Percentiles rank a stretch among this genome's conserved stretches.
Evolutionary conservation across 2,888 invertebrate species (phyloP).

Genomic region (Cerceris ruficornis): DNA sequence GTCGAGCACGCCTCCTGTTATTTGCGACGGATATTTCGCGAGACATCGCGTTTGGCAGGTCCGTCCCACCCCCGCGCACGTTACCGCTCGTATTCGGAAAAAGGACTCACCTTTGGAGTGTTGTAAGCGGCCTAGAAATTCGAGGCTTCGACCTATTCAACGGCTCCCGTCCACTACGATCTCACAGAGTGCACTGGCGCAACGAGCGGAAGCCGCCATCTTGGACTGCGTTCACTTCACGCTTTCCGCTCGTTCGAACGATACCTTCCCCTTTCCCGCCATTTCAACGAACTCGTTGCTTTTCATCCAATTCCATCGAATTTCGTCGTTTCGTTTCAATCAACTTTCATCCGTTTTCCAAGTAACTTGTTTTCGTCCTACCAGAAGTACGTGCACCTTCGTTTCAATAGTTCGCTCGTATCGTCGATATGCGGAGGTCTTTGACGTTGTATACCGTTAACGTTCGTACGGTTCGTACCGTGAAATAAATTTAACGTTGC

Average conservation of each 20-base stretch:
- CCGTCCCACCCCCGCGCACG: not conserved
- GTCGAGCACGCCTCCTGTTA: slow-evolving; percentile 45
- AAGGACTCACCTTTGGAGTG: slow-evolving; percentile 78
- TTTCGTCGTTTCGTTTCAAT: too few species aligned
- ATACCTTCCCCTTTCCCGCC: slow-evolving; percentile 37
- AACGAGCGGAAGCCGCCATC: slow-evolving; percentile 79
- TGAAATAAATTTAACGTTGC: too few species aligned
- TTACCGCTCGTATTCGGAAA: slow-evolving; percentile 14
- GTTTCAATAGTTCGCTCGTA: too few species aligned
- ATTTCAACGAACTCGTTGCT: slow-evolving; percentile 1
- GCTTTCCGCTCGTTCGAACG: slow-evolving; percentile 52
- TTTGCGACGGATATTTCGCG: slow-evolving; percentile 25
- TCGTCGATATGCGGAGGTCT: too few species aligned
- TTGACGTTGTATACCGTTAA: too few species aligned
- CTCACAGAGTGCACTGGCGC: slow-evolving; percentile 80
- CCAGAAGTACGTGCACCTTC: too few species aligned
- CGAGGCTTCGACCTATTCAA: slow-evolving; percentile 79
- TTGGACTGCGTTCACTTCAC: slow-evolving; percentile 58
- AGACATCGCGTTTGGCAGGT: slow-evolving; percentile 15
- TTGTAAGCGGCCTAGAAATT: slow-evolving; percentile 79
- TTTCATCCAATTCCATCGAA: not conserved
- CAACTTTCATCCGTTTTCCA: too few species aligned
- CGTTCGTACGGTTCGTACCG: too few species aligned
- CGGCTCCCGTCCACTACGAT: slow-evolving; percentile 79
- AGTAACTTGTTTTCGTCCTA: too few species aligned